Base-by-base conservation (phyloP, 2,113 vertebrate species). In the Aleadryas rufinucha region DNA sequence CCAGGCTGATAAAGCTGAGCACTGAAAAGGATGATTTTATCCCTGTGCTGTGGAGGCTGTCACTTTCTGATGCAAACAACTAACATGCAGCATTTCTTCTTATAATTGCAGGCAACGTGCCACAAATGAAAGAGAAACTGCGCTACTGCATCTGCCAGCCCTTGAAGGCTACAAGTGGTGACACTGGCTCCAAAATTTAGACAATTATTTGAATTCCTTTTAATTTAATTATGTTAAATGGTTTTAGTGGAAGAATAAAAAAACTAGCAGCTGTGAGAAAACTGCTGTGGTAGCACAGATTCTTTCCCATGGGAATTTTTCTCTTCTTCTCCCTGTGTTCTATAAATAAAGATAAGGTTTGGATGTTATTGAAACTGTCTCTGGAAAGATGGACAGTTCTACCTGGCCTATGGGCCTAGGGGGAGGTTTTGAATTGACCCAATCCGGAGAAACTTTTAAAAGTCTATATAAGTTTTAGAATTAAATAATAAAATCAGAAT, bases 1-100 rank as follows among this genome's bases (percentile, higher is more conserved):
- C 71, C 60, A 70, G 44, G 74, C 87, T 96, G 94, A 80, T 84
- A 23, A 75, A 95, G 68, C 53, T 69, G 90, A 77, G 79, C 64
- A 59, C n/a, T 85, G 75, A 81, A 95, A 86, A 61, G 21, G 21
- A 66, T 65, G 52, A 92, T 95, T 95, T 95, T 84, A 93, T 90
- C 65, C 76, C 79, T 42, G 39, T 53, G 41, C 87, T 90, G 31
- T 66, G 59, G 39, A 94, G 75, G 35, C 59, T 84, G 70, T 93
- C 77, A 54, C 37, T 81, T 76, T 83, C 78, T 90, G 82, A 84
- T 84, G 59, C 74, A 95, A 96, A 82, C 71, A 94, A 83, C 49
- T 68, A 75, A 77, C 26, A 68, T 16, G 79, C 27, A 88, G 63
- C 31, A 69, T 70, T 95, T 94, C 31, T 87, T 96, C 57, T 83